Conservation (phyloP, 2,888 invertebrate species). For the Dioctria rufipes region DNA sequence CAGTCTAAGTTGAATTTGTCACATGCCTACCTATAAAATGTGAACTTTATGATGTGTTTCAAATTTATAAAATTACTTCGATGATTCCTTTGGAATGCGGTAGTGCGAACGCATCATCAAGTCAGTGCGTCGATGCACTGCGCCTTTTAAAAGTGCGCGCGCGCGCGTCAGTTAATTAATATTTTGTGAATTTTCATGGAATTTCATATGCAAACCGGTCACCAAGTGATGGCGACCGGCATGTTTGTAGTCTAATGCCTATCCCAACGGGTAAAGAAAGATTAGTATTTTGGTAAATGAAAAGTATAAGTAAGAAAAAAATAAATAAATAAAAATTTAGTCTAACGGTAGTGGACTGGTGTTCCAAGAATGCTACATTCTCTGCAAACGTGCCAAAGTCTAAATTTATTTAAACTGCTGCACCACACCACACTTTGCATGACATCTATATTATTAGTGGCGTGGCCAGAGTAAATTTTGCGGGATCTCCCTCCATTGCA, state of each 20-base stretch:
- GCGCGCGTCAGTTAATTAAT: background rate
- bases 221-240: too few species aligned
- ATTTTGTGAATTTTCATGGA: background rate
- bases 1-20: too few species aligned
- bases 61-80: background rate
- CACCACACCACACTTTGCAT: conserved; percentile 1
- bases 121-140: too few species aligned
- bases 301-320: background rate
- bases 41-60: too few species aligned
- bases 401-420: conserved; percentile 24
- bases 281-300: too few species aligned
- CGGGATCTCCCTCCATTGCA: background rate
- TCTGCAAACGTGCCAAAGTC: conserved; percentile 34
- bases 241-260: too few species aligned
- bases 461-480: conserved; percentile 27
- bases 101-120: background rate
- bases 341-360: background rate
- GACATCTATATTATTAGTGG: conserved; percentile 30
- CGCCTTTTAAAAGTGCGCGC: background rate
- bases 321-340: background rate
- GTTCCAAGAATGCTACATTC: conserved; percentile 36
- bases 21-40: too few species aligned
- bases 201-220: too few species aligned
- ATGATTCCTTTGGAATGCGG: background rate
- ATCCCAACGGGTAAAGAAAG: too few species aligned